Percentiles rank a stretch among this genome's conserved stretches.
Evolutionary conservation across 2,888 invertebrate genomes (phyloP).

Genomic region (Eupithecia vulgata): DNA sequence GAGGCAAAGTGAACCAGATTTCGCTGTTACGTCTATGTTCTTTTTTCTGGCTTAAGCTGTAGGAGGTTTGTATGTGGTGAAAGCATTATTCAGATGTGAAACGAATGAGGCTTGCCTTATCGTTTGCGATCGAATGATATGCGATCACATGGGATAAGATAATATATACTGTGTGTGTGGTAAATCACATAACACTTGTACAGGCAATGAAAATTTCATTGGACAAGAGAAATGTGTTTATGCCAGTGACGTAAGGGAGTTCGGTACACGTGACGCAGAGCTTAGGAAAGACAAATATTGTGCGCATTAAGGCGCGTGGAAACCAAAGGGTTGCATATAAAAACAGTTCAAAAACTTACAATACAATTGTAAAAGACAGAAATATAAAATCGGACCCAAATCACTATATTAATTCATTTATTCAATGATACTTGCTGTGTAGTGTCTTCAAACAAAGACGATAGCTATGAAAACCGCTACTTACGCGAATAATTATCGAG

Average conservation of each 20-base stretch:
- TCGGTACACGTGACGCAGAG: slow-evolving; percentile 53
- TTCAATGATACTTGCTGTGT: slow-evolving; percentile 80
- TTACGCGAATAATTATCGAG: slow-evolving; percentile 81
- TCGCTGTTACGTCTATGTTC: background rate
- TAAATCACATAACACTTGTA: background rate
- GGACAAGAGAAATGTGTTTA: background rate
- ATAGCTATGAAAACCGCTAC: slow-evolving; percentile 72
- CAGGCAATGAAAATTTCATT: background rate
- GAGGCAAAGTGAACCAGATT: slow-evolving; percentile 1
- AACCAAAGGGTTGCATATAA: slow-evolving; percentile 61
- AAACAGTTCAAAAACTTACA: slow-evolving; percentile 80
- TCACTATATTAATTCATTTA: slow-evolving; percentile 76
- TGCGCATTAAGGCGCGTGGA: slow-evolving; percentile 49
- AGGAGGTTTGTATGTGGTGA: background rate
- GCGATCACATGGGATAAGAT: slow-evolving; percentile 3
- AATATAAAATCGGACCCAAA: slow-evolving; percentile 82
- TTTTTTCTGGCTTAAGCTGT: background rate
- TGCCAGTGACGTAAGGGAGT: background rate
- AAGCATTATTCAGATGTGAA: background rate
- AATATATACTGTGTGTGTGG: background rate
- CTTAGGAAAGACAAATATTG: slow-evolving; percentile 52
- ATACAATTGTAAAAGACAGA: slow-evolving; percentile 79
- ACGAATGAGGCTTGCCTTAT: background rate
- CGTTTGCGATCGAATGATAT: background rate
- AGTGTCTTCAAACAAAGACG: slow-evolving; percentile 70